Evolutionary conservation across 2,113 vertebrate species (phyloP), one percentile per base, ranked within the genome.

Genomic region (Tretioscincus oriximinensis): DNA sequence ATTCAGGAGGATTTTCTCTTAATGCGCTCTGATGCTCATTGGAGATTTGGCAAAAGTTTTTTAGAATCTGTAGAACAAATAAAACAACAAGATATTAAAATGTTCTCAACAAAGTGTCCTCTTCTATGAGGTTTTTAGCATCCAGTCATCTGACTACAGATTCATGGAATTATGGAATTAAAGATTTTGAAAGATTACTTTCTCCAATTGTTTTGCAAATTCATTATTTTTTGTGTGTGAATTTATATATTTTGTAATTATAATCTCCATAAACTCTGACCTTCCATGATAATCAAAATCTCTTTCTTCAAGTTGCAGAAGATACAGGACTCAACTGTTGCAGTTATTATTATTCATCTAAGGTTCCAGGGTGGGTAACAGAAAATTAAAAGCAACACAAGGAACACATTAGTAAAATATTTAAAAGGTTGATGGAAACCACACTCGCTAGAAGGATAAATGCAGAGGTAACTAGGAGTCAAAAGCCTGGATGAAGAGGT

Each of bases 11-110:
- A 20, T 29, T 29, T 29, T 66, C 12, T 29, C 28, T 22, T 12
- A 11, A 60, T 74, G 26, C 24, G 16, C 29, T 81, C 68, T 28
- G 72, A n/a, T 60, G 26, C 24, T 60, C 16, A 58, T 41, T 58
- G 28, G 16, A 47, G 21, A 63, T 69, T 9, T 58, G 54, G 7
- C 54, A 61, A 0, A 0, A 7, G 45, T 41, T 84, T 84, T 65
- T 22, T 83, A 67, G 84, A 80, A 75, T 51, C 73, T 66, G 72
- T 73, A 79, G 77, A 90, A 58, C 31, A 47, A 41, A 9, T 41
- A 47, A 70, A 70, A 58, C 14, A 70, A 70, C 68, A 73, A 28
- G 45, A 18, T 76, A 21, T 35, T 2, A 63, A 58, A 14, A 8
- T 12, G 51, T 31, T n/a, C 51, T 58, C 2, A 54, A 35, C 20